Evolutionary conservation across 2,113 vertebrate species (phyloP).

Genomic region (Carlito syrichta): DNA sequence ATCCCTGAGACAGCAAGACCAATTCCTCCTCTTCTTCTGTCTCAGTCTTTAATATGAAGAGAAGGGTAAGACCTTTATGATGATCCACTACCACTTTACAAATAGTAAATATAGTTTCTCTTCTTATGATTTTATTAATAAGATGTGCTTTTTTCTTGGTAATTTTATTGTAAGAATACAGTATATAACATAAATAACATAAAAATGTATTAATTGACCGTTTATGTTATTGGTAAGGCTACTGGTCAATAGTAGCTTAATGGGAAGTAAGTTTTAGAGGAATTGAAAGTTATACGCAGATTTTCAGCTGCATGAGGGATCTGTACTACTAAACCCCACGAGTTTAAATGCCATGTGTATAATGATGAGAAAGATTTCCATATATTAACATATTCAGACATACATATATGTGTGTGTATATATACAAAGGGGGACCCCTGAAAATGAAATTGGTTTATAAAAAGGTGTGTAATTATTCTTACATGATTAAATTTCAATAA

Average conservation of each 20-base stretch:
- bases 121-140: neutral
- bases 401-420: neutral
- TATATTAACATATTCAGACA: neutral
- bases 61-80: neutral
- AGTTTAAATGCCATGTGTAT: neutral
- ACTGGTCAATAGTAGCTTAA: neutral
- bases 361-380: neutral
- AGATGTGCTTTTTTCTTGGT: neutral
- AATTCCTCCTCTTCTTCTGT: neutral
- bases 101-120: neutral
- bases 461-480: no score
- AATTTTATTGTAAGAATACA: neutral
- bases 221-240: neutral
- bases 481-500: no score
- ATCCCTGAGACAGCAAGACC: neutral
- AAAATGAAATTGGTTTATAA: no score
- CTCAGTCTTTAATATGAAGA: neutral
- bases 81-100: neutral
- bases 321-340: neutral
- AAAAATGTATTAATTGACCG: neutral
- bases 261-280: neutral
- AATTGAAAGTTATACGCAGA: neutral
- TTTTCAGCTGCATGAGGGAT: neutral
- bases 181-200: neutral
- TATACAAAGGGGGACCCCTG: no score